These are phyloP conservation scores for Chloroceryle aenea DNA, from an alignment of 2,113 vertebrate species.

Conservation along the genomic window DNA sequence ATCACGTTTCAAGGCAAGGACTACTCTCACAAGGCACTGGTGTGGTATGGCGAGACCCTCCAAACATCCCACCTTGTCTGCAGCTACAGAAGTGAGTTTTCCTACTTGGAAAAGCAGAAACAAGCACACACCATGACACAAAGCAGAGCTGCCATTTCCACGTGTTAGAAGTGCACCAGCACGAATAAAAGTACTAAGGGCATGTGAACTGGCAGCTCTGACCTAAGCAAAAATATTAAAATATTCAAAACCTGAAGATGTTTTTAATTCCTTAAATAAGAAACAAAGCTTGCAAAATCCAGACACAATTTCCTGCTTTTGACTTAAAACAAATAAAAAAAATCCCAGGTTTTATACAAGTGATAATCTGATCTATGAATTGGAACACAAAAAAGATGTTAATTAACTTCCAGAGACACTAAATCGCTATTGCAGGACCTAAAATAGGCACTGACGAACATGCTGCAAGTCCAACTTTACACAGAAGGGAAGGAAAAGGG, in stretches of 20 bases:
- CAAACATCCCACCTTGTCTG: fast-evolving
- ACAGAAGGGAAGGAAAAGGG: neutral
- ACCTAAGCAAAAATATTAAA: slow-evolving; percentile 30
- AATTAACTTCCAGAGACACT: slow-evolving; percentile 6
- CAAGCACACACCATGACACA: neutral
- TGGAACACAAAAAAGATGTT: neutral
- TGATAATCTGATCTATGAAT: slow-evolving; percentile 19
- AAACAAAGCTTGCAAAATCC: slow-evolving; percentile 64
- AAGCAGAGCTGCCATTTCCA: neutral
- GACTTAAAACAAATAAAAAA: neutral
- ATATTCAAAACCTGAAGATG: slow-evolving; percentile 40
- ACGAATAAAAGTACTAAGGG: slow-evolving; percentile 5
- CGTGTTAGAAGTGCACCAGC: neutral
- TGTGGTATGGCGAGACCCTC: no score
- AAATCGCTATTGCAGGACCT: neutral
- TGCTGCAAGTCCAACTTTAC: neutral
- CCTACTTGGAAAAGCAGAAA: neutral
- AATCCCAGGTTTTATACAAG: neutral
- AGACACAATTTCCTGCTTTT: slow-evolving; percentile 71
- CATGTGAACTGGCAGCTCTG: slow-evolving; percentile 40
- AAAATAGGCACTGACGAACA: neutral
- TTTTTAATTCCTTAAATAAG: slow-evolving; percentile 71
- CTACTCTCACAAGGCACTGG: neutral
- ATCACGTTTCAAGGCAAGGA: neutral
- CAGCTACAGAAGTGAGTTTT: neutral